Evolutionary conservation across 2,797 vertebrate genomes (phyloP).

Genomic region (Phataginus tetradactyla): DNA sequence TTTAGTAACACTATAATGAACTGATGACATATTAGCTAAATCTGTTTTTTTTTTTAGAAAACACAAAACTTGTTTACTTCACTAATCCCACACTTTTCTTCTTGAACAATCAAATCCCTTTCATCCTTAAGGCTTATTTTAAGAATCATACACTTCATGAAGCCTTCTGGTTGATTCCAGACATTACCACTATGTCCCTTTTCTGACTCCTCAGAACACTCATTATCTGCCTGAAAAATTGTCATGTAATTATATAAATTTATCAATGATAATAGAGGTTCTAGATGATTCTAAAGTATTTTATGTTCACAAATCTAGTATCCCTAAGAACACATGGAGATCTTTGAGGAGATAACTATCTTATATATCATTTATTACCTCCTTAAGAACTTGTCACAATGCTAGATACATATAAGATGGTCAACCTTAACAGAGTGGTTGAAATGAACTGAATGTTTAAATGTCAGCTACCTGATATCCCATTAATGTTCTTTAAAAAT

Average conservation of each 20-base stretch:
- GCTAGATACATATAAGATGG: neutral
- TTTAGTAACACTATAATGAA: neutral
- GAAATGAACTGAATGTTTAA: constrained; percentile 1
- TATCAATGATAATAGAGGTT: constrained; percentile 1
- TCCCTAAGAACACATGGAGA: constrained; percentile 34
- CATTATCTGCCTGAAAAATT: neutral
- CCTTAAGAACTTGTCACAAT: neutral
- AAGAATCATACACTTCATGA: neutral
- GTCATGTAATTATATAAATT: neutral
- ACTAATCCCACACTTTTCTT: neutral
- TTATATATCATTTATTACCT: neutral
- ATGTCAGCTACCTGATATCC: neutral
- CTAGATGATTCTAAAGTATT: constrained; percentile 14
- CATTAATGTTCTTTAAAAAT: neutral
- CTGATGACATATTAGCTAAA: neutral
- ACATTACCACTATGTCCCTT: neutral
- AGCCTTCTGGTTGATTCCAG: neutral
- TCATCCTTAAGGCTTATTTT: neutral
- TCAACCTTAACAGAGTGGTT: neutral
- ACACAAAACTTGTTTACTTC: constrained; percentile 14
- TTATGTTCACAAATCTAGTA: constrained; percentile 40
- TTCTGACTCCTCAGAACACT: neutral
- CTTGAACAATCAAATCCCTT: constrained; percentile 38
- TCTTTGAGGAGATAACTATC: neutral
- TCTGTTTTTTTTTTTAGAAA: constrained; percentile 21